These are phyloP conservation scores for Novumbra hubbsi DNA, from an alignment of 2,797 vertebrate genomes.

Conservation along the genomic window DNA sequence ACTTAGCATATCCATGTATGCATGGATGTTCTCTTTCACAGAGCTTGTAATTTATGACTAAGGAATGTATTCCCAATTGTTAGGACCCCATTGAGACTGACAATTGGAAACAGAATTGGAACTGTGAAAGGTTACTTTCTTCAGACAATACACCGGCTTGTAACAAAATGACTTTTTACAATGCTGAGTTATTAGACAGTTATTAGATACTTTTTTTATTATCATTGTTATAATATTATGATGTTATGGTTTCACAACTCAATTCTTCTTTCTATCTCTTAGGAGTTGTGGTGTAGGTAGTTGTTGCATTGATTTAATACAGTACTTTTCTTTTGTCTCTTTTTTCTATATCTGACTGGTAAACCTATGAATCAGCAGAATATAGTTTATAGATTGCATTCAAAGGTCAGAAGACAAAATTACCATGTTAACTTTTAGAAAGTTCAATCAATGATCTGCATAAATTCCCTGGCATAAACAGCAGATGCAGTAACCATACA, in stretches of 20 bases:
- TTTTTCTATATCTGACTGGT: neutral
- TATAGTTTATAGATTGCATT: neutral
- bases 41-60: neutral
- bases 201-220: too few relatives aligned
- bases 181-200: neutral
- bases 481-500: neutral
- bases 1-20: neutral
- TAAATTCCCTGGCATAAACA: neutral
- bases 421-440: slow-evolving; percentile 5
- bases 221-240: too few relatives aligned
- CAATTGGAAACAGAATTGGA: neutral
- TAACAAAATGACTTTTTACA: neutral
- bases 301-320: slow-evolving; percentile 1
- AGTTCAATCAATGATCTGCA: neutral
- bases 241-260: neutral
- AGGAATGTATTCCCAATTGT: too few relatives aligned
- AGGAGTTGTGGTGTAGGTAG: neutral
- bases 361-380: neutral
- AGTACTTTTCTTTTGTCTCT: neutral
- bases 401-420: slow-evolving; percentile 4
- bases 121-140: too few relatives aligned
- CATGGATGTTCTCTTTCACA: neutral
- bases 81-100: neutral
- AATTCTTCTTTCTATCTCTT: neutral
- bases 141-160: too few relatives aligned